phyloP scores from a whole-genome alignment of 2,888 invertebrate species.

The Cephus sareptanus region DNA sequence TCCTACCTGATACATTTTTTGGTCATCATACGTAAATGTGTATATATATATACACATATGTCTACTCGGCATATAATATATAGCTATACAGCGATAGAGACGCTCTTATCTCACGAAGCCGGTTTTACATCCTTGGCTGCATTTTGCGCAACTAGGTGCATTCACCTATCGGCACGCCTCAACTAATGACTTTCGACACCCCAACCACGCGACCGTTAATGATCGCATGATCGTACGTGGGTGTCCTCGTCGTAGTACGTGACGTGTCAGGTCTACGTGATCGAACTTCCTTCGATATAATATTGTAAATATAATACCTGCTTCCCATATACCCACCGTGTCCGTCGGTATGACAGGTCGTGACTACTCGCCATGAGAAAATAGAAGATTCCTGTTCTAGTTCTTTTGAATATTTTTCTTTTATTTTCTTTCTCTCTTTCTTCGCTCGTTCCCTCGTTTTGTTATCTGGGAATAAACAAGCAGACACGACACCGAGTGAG shows the following conservation, averaged over 20 bases:
- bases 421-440: not conserved
- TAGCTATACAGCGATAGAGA: not conserved
- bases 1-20: not conserved
- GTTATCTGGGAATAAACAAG: not conserved
- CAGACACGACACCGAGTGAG: not conserved
- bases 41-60: too few species aligned
- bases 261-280: not conserved
- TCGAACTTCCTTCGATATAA: not conserved
- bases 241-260: conserved; percentile 22
- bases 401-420: not conserved
- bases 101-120: not conserved
- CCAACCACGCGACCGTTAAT: conserved; percentile 57
- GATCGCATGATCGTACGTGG: conserved; percentile 51
- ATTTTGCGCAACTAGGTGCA: conserved; percentile 9
- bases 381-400: not conserved
- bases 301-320: not conserved
- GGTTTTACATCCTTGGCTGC: conserved; percentile 9
- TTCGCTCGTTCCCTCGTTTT: not conserved
- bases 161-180: conserved; percentile 27
- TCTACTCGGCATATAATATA: not conserved
- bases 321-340: not conserved
- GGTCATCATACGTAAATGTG: not conserved
- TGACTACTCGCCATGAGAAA: not conserved
- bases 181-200: conserved; percentile 56
- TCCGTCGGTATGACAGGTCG: not conserved